These are phyloP conservation scores for Pachliopta kotzebuea DNA, from an alignment of 2,888 invertebrate species.

Conservation along the genomic window DNA sequence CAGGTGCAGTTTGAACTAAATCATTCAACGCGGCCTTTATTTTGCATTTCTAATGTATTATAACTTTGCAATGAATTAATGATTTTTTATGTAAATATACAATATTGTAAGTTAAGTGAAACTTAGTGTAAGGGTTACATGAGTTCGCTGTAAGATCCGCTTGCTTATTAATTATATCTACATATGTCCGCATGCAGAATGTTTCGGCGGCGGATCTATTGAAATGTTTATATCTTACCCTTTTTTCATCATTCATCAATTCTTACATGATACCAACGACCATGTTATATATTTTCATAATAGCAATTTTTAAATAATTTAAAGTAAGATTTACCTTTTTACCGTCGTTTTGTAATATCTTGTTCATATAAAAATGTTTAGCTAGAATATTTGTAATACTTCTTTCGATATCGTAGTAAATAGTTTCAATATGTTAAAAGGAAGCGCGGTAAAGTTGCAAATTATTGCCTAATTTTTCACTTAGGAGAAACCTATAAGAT, in stretches of 20 bases:
- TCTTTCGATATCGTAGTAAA: too few relatives aligned
- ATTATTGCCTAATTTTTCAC: too few relatives aligned
- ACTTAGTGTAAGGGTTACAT: slow-evolving; percentile 4
- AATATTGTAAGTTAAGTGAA: slow-evolving; percentile 10
- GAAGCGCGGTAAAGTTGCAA: too few relatives aligned
- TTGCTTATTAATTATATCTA: neutral
- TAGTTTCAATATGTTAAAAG: too few relatives aligned
- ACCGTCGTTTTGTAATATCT: too few relatives aligned
- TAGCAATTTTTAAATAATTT: neutral
- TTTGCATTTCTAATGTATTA: slow-evolving; percentile 13
- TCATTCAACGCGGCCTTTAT: slow-evolving; percentile 15
- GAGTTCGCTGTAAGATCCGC: slow-evolving; percentile 4
- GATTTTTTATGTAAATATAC: slow-evolving; percentile 26
- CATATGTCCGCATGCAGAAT: slow-evolving; percentile 4
- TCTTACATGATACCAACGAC: neutral
- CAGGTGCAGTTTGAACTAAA: too few relatives aligned
- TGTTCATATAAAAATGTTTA: too few relatives aligned
- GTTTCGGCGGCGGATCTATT: slow-evolving; percentile 11
- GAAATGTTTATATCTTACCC: neutral
- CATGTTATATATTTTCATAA: neutral
- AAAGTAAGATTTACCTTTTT: too few relatives aligned
- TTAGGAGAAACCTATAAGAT: too few relatives aligned
- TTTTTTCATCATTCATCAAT: neutral
- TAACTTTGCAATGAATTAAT: slow-evolving; percentile 6
- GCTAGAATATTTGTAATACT: too few relatives aligned